Base-by-base conservation (phyloP, 2,888 invertebrate species). In the Amblyteles armatorius region DNA sequence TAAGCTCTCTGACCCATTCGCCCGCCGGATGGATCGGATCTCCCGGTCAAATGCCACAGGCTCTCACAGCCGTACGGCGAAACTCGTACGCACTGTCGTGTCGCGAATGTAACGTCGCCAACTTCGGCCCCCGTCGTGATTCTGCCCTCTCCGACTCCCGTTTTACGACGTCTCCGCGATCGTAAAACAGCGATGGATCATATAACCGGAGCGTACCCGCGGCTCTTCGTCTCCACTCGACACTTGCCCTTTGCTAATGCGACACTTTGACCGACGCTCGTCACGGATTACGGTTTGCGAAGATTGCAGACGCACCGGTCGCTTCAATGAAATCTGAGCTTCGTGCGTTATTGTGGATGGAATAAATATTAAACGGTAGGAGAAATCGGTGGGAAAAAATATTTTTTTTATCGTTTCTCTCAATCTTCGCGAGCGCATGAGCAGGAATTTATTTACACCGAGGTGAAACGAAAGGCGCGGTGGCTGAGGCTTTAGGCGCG, bases 401-500 rank as follows among this genome's bases (percentile, higher is more conserved):
- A 11, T 57, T 13, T 40, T 16, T 44, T 9, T 26, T n/a, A 13
- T 57, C 57, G 44, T 60, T 78, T 57, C 26, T 63, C 40, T 60
- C 1, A n/a, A 50, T 71, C 48, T 71, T 19, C 33, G 57, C 11
- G 22, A 22, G 26, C 0, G 60, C 57, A 26, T 9, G 60, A 13
- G 36, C 48, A 4, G 44, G 44, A 48, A 13, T 73, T 72, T 29
- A 74, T 26, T 50, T 81, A 26, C 26, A 33, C 50, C n/a, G 50
- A 69, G 73, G 68, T 11, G 63, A 63, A 76, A 19, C 48, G 55
- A 52, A 77, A 81, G 52, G 60, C 78, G 57, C 50, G 9, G 19
- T 19, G 9, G 29, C 60, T 2, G 22, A 90, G 91, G 92, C 90
- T 92, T 92, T 92, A 90, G 91, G 90, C 89, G 90, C 88, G 33